Conservation (phyloP, 2,888 invertebrate species). For the Drosophila nigricruria region DNA sequence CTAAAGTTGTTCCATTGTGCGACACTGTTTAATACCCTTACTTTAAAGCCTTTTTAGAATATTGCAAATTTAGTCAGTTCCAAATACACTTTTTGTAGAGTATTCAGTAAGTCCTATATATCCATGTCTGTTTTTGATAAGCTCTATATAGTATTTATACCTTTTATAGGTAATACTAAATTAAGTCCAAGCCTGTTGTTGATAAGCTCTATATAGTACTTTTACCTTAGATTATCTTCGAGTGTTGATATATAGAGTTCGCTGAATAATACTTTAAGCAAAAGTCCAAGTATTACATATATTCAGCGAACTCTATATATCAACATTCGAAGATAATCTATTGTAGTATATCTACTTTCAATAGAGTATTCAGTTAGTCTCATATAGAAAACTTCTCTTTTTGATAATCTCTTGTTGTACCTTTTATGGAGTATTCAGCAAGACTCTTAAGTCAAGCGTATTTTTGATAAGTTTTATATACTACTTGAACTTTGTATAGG, state of each 20-base stretch:
- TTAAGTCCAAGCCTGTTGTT: neutral
- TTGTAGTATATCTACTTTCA: no score
- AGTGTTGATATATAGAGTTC: no score
- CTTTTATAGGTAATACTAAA: no score
- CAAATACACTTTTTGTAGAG: neutral
- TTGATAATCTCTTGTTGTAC: neutral
- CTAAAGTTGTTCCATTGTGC: neutral
- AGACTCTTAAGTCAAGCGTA: no score
- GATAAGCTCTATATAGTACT: neutral
- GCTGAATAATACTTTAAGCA: no score
- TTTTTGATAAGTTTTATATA: no score
- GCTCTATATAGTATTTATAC: neutral
- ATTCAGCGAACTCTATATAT: no score
- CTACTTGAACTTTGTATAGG: neutral
- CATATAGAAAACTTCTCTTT: neutral
- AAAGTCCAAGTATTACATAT: no score
- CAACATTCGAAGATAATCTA: no score
- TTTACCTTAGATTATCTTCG: no score
- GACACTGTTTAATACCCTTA: neutral
- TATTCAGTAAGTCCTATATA: neutral
- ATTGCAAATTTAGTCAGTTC: neutral
- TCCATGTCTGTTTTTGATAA: neutral
- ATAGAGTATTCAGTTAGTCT: neutral
- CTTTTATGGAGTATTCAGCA: neutral
- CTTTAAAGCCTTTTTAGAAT: neutral